Evolutionary conservation across 2,888 invertebrate species (phyloP).

Genomic region (Cephus rjabovi): DNA sequence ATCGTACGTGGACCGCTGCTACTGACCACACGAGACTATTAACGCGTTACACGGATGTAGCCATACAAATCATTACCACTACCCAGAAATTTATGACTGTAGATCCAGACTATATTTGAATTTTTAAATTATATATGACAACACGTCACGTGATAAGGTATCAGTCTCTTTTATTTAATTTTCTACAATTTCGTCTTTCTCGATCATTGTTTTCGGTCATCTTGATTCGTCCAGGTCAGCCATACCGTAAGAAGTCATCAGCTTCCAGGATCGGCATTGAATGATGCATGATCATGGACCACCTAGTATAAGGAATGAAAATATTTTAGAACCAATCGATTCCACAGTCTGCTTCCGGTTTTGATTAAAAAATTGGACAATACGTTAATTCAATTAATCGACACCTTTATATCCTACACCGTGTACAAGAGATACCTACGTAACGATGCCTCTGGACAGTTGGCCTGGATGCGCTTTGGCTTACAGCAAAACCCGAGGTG

Average conservation of each 20-base stretch:
- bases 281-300: not conserved
- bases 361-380: not conserved
- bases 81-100: not conserved
- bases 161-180: slow-evolving; percentile 10
- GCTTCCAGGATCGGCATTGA: not conserved
- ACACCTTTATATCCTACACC: not conserved
- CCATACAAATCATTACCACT: not conserved
- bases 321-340: not conserved
- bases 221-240: not conserved
- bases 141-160: slow-evolving; percentile 8
- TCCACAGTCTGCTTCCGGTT: not conserved
- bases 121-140: not conserved
- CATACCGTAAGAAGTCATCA: not conserved
- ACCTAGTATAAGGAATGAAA: not conserved
- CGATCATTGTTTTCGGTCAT: not conserved
- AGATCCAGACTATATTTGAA: not conserved
- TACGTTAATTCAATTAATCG: no score
- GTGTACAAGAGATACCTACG: not conserved
- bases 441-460: not conserved
- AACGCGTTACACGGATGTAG: not conserved
- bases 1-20: not conserved
- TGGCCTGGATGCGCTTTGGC: not conserved
- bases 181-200: not conserved
- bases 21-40: not conserved
- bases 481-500: not conserved